A percentile compares a stretch with the other conserved stretches of the same genome.
These are phyloP conservation scores for Ichneumoninae sp. DNA, from an alignment of 2,888 invertebrate species.

Conservation along the genomic window DNA sequence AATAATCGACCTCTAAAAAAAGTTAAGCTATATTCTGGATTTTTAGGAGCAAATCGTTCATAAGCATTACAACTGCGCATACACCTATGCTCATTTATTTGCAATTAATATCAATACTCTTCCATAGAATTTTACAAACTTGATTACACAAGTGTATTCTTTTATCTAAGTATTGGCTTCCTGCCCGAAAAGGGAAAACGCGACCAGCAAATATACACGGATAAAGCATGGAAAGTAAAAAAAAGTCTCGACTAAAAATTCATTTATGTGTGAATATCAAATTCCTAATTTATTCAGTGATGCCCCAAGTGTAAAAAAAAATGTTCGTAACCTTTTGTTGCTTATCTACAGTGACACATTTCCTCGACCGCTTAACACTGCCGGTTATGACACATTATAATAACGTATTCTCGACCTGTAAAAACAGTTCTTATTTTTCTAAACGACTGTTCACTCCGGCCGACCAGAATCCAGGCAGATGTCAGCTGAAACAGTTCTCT, in stretches of 20 bases:
- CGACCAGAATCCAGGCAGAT: slow-evolving; percentile 75
- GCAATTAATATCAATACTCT: too few relatives aligned
- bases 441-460: slow-evolving; percentile 75
- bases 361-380: slow-evolving; percentile 47
- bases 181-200: too few relatives aligned
- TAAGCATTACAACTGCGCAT: background rate
- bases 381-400: slow-evolving; percentile 69
- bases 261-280: slow-evolving; percentile 48
- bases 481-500: slow-evolving; percentile 75
- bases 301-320: slow-evolving; percentile 44
- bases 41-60: background rate
- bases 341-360: background rate
- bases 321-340: background rate
- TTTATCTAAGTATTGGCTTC: too few relatives aligned
- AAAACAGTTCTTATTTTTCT: slow-evolving; percentile 83
- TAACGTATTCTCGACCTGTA: slow-evolving; percentile 79
- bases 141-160: too few relatives aligned
- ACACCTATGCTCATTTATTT: too few relatives aligned
- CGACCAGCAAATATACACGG: background rate
- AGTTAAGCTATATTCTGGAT: slow-evolving; percentile 62
- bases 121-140: too few relatives aligned
- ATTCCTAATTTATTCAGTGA: slow-evolving; percentile 61
- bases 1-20: slow-evolving; percentile 80
- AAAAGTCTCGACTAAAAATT: slow-evolving; percentile 48
- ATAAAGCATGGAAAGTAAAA: background rate